Evolutionary conservation across 2,797 vertebrate genomes (phyloP).

Genomic region (Coregonus sp.): DNA sequence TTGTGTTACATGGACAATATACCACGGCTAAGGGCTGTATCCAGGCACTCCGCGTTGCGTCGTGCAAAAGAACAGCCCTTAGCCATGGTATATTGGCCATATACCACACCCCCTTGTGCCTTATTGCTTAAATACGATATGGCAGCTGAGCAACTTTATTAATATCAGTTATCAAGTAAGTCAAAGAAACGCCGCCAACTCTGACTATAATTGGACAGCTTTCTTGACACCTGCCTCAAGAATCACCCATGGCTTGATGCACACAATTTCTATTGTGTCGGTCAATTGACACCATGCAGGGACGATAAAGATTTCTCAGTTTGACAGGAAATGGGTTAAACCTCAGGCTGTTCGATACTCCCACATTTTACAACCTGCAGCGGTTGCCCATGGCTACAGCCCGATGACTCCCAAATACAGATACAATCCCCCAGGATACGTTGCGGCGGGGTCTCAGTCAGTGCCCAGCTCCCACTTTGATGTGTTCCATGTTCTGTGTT

Average conservation of each 20-base stretch:
- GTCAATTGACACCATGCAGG: constrained; percentile 19
- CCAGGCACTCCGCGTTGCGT: too few species aligned
- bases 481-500: not conserved
- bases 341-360: constrained; percentile 1
- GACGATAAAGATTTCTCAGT: constrained; percentile 17
- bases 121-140: not conserved
- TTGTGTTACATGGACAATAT: too few species aligned
- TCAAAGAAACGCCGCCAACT: not conserved
- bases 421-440: not conserved
- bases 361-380: not conserved
- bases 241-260: not conserved
- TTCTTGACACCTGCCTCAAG: not conserved
- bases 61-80: too few species aligned
- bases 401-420: not conserved
- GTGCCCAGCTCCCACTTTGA: not conserved
- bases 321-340: constrained; percentile 10
- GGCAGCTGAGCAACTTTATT: not conserved
- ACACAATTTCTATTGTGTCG: not conserved
- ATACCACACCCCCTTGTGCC: too few species aligned
- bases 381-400: not conserved
- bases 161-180: not conserved
- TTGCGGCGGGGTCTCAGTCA: not conserved
- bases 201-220: not conserved
- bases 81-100: too few species aligned
- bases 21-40: too few species aligned